A percentile compares a stretch with the other conserved stretches of the same genome.
These are phyloP conservation scores for Aspidiotus destructor DNA, from an alignment of 2,888 invertebrate genomes.

Conservation along the genomic window DNA sequence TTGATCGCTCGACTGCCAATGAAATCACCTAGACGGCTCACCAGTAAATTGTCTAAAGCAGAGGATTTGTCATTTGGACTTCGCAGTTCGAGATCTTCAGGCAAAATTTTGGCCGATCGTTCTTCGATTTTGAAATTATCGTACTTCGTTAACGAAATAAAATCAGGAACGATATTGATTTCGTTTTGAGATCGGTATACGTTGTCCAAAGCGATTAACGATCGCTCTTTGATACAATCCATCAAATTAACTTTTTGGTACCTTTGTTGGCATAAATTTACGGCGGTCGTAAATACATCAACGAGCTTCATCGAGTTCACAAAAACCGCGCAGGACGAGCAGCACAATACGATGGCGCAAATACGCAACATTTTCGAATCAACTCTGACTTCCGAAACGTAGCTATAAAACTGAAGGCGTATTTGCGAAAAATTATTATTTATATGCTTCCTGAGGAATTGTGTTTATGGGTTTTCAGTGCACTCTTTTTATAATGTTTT, in stretches of 20 bases:
- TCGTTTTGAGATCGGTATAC: constrained; percentile 28
- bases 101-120: constrained; percentile 26
- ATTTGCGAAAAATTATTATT: too few relatives aligned
- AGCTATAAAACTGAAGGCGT: too few relatives aligned
- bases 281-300: constrained; percentile 11
- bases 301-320: neutral
- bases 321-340: neutral
- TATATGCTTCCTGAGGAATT: too few relatives aligned
- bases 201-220: constrained; percentile 33
- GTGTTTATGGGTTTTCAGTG: too few relatives aligned
- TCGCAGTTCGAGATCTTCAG: constrained; percentile 12
- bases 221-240: constrained; percentile 34
- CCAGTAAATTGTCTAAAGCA: constrained; percentile 31
- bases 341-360: neutral
- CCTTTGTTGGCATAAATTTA: constrained; percentile 16
- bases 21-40: constrained; percentile 25
- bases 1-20: constrained; percentile 33
- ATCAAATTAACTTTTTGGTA: constrained; percentile 12
- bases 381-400: neutral
- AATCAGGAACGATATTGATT: constrained; percentile 29
- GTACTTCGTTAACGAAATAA: constrained; percentile 32
- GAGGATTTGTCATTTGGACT: constrained; percentile 15
- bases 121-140: constrained; percentile 1
- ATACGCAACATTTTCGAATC: neutral
- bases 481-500: too few relatives aligned